These are phyloP conservation scores for Mimachlamys varia DNA, from an alignment of 2,888 invertebrate genomes.

Conservation along the genomic window DNA sequence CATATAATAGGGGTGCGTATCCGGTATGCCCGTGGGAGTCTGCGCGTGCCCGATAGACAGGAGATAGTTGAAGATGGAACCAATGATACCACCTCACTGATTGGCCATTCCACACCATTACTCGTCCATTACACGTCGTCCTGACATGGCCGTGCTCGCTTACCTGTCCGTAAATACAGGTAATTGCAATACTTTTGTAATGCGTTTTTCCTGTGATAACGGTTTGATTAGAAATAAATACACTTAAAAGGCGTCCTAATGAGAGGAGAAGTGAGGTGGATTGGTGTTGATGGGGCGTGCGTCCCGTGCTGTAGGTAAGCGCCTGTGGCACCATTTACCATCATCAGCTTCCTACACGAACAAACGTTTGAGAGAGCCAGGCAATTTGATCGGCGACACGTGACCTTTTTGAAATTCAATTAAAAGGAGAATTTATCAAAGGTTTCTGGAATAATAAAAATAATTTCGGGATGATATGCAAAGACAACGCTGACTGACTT, in stretches of 20 bases:
- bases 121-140: background rate
- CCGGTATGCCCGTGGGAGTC: slow-evolving; percentile 28
- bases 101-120: slow-evolving; percentile 16
- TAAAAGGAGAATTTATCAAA: background rate
- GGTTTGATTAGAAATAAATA: slow-evolving; percentile 29
- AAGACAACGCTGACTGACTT: background rate
- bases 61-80: background rate
- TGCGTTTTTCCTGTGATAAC: background rate
- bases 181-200: slow-evolving; percentile 23
- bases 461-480: background rate
- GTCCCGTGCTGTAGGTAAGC: background rate
- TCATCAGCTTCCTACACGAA: background rate
- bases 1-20: slow-evolving; percentile 28
- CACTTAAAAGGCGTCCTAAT: slow-evolving; percentile 17
- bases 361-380: background rate
- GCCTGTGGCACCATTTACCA: background rate
- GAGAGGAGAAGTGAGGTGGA: background rate
- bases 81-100: background rate
- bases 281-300: background rate
- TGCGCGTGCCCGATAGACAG: slow-evolving; percentile 36
- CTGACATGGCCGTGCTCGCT: background rate
- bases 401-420: background rate
- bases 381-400: background rate
- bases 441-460: background rate
- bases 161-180: background rate